These are phyloP conservation scores for Cataglyphis rosenhaueri DNA, from an alignment of 2,888 invertebrate species.

Conservation along the genomic window DNA sequence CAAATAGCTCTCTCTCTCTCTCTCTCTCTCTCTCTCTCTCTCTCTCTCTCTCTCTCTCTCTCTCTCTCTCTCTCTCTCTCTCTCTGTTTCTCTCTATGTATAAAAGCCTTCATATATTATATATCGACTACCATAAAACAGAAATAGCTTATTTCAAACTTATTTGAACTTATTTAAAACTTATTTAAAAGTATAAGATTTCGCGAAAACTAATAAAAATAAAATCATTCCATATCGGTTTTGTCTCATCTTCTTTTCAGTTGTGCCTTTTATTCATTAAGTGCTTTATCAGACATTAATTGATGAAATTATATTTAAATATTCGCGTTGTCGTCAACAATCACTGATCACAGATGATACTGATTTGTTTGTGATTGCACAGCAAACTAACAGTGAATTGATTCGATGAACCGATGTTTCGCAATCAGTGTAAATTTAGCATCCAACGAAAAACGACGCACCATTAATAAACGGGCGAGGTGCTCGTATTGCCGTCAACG, in stretches of 20 bases:
- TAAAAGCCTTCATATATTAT: background rate
- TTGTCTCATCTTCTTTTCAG: background rate
- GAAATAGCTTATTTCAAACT: background rate
- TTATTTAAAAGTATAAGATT: background rate
- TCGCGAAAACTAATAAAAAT: background rate
- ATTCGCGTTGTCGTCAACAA: background rate
- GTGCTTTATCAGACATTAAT: background rate
- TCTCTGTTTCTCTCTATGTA: background rate
- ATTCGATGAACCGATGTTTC: conserved; percentile 25
- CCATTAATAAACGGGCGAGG: conserved; percentile 33
- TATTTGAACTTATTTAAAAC: no score
- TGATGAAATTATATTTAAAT: background rate
- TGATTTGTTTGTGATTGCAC: conserved; percentile 3
- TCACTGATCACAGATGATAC: background rate
- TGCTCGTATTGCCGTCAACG: background rate
- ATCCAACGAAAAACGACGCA: conserved; percentile 28
- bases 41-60: no score
- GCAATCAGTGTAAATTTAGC: conserved; percentile 35
- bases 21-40: background rate
- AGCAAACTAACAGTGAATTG: conserved; percentile 14
- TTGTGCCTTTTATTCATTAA: background rate
- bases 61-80: no score
- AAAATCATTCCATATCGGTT: background rate
- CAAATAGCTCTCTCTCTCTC: background rate
- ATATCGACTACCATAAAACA: background rate